Evolutionary conservation across 2,797 vertebrate genomes (phyloP).

Genomic region (Linurgus olivaceus): DNA sequence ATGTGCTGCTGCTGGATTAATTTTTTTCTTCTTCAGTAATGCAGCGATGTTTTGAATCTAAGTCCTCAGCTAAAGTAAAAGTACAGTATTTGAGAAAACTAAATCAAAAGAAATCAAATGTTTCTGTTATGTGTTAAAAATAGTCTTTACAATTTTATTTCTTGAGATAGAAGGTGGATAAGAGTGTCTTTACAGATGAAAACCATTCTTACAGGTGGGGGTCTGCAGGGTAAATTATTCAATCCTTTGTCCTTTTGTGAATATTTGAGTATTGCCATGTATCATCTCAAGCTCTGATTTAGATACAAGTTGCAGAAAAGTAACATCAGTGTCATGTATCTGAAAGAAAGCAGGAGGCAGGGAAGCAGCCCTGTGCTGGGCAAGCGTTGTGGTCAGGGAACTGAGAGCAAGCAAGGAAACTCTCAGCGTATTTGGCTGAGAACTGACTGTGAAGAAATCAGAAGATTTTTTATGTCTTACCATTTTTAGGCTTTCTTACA

Average conservation of each 20-base stretch:
- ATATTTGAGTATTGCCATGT: not conserved
- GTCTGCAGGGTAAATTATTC: not conserved
- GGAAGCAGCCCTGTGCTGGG: not conserved
- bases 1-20: fast-evolving
- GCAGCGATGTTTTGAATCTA: not conserved
- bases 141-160: not conserved
- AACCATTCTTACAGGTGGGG: not conserved
- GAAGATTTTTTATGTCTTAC: not conserved
- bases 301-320: not conserved
- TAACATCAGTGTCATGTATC: not conserved
- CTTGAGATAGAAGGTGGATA: not conserved
- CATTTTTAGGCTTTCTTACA: not conserved
- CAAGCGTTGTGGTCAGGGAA: not conserved
- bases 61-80: not conserved
- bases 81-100: not conserved
- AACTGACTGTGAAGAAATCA: not conserved
- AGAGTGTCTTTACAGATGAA: not conserved
- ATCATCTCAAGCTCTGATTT: not conserved
- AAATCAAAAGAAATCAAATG: not conserved
- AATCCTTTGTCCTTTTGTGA: not conserved
- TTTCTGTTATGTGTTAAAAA: not conserved
- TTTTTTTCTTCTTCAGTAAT: not conserved
- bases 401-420: not conserved
- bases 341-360: not conserved
- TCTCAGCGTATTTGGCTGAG: not conserved